Base-by-base conservation (phyloP, 2,113 vertebrate genomes). In the Dipodomys spectabilis region DNA sequence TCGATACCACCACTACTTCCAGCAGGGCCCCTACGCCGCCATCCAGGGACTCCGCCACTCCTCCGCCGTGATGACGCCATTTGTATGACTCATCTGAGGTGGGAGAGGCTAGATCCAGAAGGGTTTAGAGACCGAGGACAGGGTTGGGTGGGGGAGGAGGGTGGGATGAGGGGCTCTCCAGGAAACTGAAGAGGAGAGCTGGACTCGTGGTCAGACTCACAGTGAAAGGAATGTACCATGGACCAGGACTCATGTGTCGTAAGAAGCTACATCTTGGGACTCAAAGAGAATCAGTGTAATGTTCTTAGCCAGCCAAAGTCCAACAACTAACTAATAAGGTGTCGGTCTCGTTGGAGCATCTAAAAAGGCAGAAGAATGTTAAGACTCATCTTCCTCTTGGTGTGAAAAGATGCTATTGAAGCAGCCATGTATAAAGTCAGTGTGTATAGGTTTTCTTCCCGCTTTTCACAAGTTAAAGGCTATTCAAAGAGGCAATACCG, bases 11-110 rank as follows among this genome's bases (percentile, higher is more conserved):
- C 99, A 99, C 97, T 99, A 99, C 97, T 99, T 99, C 90, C 99
- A 99, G 98, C 99, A 99, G 98, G 99, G 99, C 88, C 99, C 99
- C 82, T 99, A 99, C 5, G 99, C 99, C 19, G 99, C 99, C 95
- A 99, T 99, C 97, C 99, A 99, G 96, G 99, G 99, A 99, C 99
- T 99, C 90, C 99, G 99, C 83, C 99, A 99, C 97, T 99, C 99
- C 92, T 99, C 99, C 0, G 98, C 99, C 16, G 99, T 99, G 97
- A 99, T 99, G 99, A 99, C 99, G 0, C 99, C 99, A 0, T 99
- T 99, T 32, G 99, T 99, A 99, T 99, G 99, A 99, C 98, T 98
- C 96, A 82, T 0, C 44, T 69, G 72, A 87, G 65, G 57, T 28
- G 64, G 93, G 75, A 86, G 75, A 86, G 91, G 30, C 6, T 0